Evolutionary conservation across 2,113 vertebrate genomes (phyloP), one percentile per base, ranked within the genome.

Genomic region (Callorhinus ursinus): DNA sequence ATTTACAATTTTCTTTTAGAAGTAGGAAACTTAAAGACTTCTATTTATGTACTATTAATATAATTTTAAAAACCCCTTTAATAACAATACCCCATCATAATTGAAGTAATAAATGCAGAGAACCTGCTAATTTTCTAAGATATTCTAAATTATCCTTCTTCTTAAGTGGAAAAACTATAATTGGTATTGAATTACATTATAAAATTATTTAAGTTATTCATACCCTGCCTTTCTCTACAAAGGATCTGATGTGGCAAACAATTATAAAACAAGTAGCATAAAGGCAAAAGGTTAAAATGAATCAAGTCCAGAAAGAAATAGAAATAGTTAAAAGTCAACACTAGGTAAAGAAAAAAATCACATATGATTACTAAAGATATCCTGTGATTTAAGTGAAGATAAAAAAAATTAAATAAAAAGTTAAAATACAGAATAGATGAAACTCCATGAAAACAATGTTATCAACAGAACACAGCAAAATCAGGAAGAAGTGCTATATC

Each of bases 111-210:
- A 96, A 86, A 59, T 95, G 31, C 26, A 96, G 51, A 96, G 46
- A 96, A 92, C 96, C 15, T 95, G 57, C 15, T 93, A 39, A 92
- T 89, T 84, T 96, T 57, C 63, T 95, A 97, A 96, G 87, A 81
- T 12, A 93, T 59, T 83, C 91, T 88, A 82, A 96, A 80, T 94
- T 90, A 95, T 77, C 9, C 65, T 79, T 93, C 46, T 83, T 88
- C 46, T 83, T 88, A 84, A 24, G 11, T 71, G 5, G 55, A 81
- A 95, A 96, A 96, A 85, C 19, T 95, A 1, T 59, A 93, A 93
- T 77, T 84, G 80, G 18, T 82, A 95, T 57, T 80, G 39, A 97
- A 82, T 95, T 82, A 95, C 94, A 72, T 81, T 82, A 95, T 79
- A 79, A 89, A 96, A 88, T 83, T 92, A 93, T 82, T 84, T 16